Percentiles rank a stretch among this genome's conserved stretches.
Evolutionary conservation across 2,797 vertebrate species (phyloP).

Genomic region (Myioborus miniatus): DNA sequence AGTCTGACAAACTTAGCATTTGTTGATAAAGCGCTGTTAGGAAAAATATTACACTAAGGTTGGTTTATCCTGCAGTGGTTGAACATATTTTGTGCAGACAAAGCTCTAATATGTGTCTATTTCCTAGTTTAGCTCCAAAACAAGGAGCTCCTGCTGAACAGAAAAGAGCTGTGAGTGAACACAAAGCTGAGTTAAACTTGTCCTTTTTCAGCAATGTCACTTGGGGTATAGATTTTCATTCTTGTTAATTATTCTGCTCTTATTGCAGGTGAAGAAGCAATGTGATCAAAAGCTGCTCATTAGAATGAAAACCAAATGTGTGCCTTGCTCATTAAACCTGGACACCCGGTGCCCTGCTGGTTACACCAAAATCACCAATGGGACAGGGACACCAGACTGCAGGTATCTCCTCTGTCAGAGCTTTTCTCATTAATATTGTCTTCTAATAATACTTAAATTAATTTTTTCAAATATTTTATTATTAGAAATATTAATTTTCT

Average conservation of each 20-base stretch:
- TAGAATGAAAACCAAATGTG: conserved; percentile 78
- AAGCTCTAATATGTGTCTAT: neutral
- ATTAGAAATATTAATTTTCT: no score
- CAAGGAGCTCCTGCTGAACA: neutral
- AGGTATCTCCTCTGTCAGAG: conserved; percentile 69
- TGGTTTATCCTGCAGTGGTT: neutral
- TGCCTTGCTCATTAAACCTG: conserved; percentile 76
- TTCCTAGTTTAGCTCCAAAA: neutral
- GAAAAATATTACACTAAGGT: neutral
- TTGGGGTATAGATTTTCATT: neutral
- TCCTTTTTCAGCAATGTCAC: neutral
- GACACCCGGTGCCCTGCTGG: conserved; percentile 76
- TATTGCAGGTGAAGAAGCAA: conserved; percentile 72
- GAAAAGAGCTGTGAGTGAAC: neutral
- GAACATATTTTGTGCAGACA: neutral
- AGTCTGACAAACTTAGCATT: neutral
- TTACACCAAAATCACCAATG: conserved; percentile 71
- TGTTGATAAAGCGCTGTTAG: neutral
- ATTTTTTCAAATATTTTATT: neutral
- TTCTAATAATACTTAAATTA: neutral
- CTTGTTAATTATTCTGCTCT: neutral
- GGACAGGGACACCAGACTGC: conserved; percentile 79
- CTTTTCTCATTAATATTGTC: neutral
- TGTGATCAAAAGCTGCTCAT: conserved; percentile 80
- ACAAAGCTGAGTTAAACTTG: neutral